A percentile compares a stretch with the other conserved stretches of the same genome.
phyloP scores from a whole-genome alignment of 2,888 invertebrate genomes.

The Theretra japonica region DNA sequence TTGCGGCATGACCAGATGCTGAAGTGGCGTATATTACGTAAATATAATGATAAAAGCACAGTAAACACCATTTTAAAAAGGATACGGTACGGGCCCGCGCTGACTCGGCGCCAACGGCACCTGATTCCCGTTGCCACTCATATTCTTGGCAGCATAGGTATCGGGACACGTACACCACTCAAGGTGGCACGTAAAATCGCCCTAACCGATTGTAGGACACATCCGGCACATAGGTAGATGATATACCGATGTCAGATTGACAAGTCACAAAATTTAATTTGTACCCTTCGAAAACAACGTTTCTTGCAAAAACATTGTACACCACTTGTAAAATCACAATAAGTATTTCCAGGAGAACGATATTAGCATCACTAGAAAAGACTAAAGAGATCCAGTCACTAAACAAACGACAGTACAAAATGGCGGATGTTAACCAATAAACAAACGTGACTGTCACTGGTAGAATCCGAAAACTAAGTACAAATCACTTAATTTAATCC shows the following conservation, averaged over 20 bases:
- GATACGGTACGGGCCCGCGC: constrained; percentile 86
- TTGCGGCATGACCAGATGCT: constrained; percentile 71
- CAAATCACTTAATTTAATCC: constrained; percentile 57
- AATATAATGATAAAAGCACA: constrained; percentile 67
- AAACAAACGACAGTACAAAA: constrained; percentile 85
- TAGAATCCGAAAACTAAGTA: constrained; percentile 52
- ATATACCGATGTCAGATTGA: constrained; percentile 77
- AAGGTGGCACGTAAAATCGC: constrained; percentile 86
- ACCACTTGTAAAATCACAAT: constrained; percentile 73
- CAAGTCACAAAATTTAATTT: constrained; percentile 77
- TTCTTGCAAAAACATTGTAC: constrained; percentile 81
- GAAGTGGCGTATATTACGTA: constrained; percentile 81
- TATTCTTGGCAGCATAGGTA: constrained; percentile 85
- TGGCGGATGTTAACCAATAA: constrained; percentile 85
- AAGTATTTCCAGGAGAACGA: constrained; percentile 69
- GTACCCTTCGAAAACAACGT: constrained; percentile 70
- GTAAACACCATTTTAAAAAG: constrained; percentile 72
- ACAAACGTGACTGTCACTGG: constrained; percentile 81
- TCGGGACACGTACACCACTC: constrained; percentile 85
- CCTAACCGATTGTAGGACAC: constrained; percentile 84
- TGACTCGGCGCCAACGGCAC: constrained; percentile 86
- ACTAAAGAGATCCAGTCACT: constrained; percentile 80
- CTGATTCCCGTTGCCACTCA: constrained; percentile 88
- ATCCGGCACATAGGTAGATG: constrained; percentile 81
- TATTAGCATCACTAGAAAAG: constrained; percentile 76